Evolutionary conservation across 2,797 vertebrate genomes (phyloP).

Genomic region (Parauchenoglanis ngamensis): DNA sequence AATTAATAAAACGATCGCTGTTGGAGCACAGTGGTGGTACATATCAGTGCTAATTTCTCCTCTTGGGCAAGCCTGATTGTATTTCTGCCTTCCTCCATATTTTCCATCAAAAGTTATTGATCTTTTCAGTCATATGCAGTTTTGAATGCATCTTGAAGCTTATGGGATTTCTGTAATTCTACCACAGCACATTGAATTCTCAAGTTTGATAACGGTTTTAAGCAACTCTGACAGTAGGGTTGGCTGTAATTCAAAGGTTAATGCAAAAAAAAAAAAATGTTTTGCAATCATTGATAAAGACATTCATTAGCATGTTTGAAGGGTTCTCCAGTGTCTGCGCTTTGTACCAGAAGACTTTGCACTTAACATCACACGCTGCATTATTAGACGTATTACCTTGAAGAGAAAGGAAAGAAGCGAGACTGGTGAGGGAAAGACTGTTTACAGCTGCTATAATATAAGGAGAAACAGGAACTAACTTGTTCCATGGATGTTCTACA

Average conservation of each 20-base stretch:
- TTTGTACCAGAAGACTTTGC: background rate
- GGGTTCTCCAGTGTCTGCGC: background rate
- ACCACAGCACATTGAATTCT: background rate
- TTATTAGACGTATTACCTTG: background rate
- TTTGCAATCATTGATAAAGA: no score
- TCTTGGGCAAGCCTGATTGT: background rate
- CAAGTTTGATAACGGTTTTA: background rate
- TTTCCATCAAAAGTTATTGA: background rate
- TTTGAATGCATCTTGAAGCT: background rate
- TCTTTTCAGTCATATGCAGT: background rate
- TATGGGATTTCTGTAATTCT: no score
- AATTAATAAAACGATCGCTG: conserved; percentile 3
- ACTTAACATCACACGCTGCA: background rate
- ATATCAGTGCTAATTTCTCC: background rate
- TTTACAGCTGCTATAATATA: background rate
- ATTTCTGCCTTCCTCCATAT: background rate
- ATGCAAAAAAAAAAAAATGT: background rate
- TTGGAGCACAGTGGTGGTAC: background rate
- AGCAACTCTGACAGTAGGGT: background rate
- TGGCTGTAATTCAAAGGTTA: background rate
- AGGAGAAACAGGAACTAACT: background rate
- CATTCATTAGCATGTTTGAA: no score
- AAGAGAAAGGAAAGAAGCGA: background rate
- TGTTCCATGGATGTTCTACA: background rate
- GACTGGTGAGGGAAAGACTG: background rate